phyloP scores from a whole-genome alignment of 2,797 vertebrate genomes.

The Avahi laniger region DNA sequence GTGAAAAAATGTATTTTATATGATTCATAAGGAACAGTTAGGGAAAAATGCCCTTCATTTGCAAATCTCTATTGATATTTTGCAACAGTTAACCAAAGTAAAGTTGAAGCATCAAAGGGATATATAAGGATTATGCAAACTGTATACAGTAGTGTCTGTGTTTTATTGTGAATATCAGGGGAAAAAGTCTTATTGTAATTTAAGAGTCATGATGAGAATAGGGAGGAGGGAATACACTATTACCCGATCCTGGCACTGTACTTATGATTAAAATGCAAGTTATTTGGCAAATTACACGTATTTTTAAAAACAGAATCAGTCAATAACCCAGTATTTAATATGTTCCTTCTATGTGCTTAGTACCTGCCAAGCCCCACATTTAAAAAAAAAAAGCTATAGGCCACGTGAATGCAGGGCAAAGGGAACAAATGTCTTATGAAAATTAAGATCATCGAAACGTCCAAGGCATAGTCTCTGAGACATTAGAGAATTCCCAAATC shows the following conservation, averaged over 20 bases:
- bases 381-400: background rate
- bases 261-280: background rate
- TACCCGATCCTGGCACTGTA: background rate
- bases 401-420: background rate
- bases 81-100: background rate
- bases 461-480: background rate
- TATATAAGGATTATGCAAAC: background rate
- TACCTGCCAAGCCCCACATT: background rate
- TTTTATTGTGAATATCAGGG: background rate
- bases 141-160: fast-evolving
- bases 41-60: slow-evolving; percentile 37
- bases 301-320: background rate
- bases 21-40: slow-evolving; percentile 33
- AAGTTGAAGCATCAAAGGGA: background rate
- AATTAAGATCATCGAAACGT: background rate
- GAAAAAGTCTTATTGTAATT: background rate
- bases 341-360: background rate
- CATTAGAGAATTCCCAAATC: background rate
- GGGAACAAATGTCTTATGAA: fast-evolving
- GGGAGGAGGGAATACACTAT: background rate
- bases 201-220: background rate
- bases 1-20: slow-evolving; percentile 49
- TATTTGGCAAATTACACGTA: background rate
- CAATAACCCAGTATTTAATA: background rate
- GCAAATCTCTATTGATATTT: slow-evolving; percentile 51